Conservation (phyloP, 2,888 invertebrate species). For the Axea sp. region DNA sequence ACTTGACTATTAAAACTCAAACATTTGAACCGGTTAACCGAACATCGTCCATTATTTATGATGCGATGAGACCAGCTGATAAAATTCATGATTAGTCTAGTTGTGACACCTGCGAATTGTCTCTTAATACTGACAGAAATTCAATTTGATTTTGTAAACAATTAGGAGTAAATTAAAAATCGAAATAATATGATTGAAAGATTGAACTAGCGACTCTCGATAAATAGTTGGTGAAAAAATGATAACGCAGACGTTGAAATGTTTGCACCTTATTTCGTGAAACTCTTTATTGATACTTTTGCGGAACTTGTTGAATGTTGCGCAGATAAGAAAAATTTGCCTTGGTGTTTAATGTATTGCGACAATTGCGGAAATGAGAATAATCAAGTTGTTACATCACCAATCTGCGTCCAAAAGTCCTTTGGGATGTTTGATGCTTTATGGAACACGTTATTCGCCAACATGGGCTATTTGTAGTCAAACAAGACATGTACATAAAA, state of each 20-base stretch:
- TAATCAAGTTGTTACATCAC: conserved; percentile 42
- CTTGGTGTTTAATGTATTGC: conserved; percentile 17
- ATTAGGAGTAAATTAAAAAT: conserved; percentile 40
- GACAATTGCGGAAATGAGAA: conserved; percentile 36
- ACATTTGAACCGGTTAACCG: conserved; percentile 27
- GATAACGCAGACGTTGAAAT: not conserved
- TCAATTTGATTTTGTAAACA: conserved; percentile 50
- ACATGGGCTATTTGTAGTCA: conserved; percentile 52
- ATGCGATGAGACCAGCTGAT: conserved; percentile 32
- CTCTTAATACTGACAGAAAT: conserved; percentile 14
- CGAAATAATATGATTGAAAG: conserved; percentile 1
- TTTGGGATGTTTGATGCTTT: conserved; percentile 37
- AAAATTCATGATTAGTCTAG: conserved; percentile 19
- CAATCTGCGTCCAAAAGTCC: conserved; percentile 35
- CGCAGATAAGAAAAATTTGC: conserved; percentile 33
- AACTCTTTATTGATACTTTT: conserved; percentile 7
- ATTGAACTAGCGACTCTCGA: conserved; percentile 12
- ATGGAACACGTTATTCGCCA: conserved; percentile 50
- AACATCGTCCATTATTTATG: conserved; percentile 25
- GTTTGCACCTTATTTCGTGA: not conserved
- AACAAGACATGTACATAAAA: conserved; percentile 61
- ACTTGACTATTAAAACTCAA: conserved; percentile 4
- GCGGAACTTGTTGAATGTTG: conserved; percentile 33
- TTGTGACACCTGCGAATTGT: conserved; percentile 11
- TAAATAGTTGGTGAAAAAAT: not conserved